A percentile compares a stretch with the other conserved stretches of the same genome.
Conservation (phyloP, 2,797 vertebrate genomes). For the Amazona ochrocephala region DNA sequence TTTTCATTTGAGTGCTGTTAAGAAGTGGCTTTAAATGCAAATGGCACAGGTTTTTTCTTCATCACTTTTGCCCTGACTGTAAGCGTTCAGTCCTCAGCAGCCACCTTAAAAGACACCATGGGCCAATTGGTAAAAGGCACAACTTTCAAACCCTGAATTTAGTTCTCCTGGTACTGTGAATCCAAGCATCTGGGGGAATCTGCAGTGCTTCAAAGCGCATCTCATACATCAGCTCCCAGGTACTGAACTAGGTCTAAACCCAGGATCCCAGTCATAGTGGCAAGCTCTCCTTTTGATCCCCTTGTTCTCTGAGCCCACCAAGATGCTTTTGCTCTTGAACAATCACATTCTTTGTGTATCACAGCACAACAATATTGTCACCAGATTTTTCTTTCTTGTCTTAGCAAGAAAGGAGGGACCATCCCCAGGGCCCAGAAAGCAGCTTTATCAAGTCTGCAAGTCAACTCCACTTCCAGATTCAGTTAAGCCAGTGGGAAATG, state of each 20-base stretch:
- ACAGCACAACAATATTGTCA: not conserved
- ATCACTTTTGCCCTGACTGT: not conserved
- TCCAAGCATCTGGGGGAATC: not conserved
- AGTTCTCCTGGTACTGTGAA: not conserved
- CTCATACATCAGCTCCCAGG: not conserved
- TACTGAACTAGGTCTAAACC: not conserved
- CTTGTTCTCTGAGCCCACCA: not conserved
- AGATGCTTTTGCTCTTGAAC: not conserved
- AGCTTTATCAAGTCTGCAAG: not conserved
- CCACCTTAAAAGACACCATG: not conserved
- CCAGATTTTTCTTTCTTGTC: not conserved
- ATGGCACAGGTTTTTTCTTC: not conserved
- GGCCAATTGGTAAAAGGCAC: not conserved
- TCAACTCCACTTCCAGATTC: not conserved
- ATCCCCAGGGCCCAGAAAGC: not conserved
- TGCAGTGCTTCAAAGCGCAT: not conserved
- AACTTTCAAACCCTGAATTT: not conserved
- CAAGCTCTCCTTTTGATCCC: not conserved
- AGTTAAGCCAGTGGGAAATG: not conserved
- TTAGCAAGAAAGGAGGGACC: not conserved
- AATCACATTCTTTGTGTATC: not conserved
- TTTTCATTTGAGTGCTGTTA: not conserved
- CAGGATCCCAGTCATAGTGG: not conserved
- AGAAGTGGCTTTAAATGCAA: not conserved
- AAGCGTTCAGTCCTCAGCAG: not conserved